phyloP scores from a whole-genome alignment of 2,888 invertebrate genomes.

The Torymus aiolomorphi region DNA sequence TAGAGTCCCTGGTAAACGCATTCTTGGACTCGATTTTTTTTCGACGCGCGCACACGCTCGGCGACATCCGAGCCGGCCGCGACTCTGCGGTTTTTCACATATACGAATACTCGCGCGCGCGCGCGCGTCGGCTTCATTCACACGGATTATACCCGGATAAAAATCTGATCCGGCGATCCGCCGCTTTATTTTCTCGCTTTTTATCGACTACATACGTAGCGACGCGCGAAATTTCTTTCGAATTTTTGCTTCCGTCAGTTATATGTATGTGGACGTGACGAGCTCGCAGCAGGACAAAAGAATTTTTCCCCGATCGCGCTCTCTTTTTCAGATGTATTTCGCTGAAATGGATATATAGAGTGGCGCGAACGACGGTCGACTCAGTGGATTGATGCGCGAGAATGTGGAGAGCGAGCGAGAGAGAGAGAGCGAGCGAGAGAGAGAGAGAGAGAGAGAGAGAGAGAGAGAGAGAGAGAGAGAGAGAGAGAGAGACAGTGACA shows the following conservation, averaged over 20 bases:
- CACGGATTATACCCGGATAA: constrained; percentile 4
- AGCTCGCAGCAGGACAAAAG: not conserved
- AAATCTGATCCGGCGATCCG: constrained; percentile 39
- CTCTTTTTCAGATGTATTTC: too few relatives aligned
- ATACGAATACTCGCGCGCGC: too few relatives aligned
- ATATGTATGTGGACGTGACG: too few relatives aligned
- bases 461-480: too few relatives aligned
- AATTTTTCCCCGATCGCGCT: not conserved
- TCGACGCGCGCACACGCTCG: constrained; percentile 2
- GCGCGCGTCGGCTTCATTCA: constrained; percentile 20
- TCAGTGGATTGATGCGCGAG: too few relatives aligned
- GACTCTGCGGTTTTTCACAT: constrained; percentile 41
- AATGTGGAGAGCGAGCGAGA: too few relatives aligned
- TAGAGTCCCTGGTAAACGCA: constrained; percentile 3
- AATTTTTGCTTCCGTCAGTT: not conserved
- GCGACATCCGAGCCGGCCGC: constrained; percentile 31
- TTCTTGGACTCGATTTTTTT: constrained; percentile 37
- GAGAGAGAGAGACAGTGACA: too few relatives aligned
- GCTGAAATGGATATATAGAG: too few relatives aligned
- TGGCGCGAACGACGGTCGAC: too few relatives aligned
- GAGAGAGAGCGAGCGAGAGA: too few relatives aligned
- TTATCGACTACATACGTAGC: constrained; percentile 1
- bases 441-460: too few relatives aligned
- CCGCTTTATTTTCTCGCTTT: constrained; percentile 1
- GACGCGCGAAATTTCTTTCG: constrained; percentile 17